Evolutionary conservation across 2,113 vertebrate species (phyloP).

Genomic region (Falco punctatus): DNA sequence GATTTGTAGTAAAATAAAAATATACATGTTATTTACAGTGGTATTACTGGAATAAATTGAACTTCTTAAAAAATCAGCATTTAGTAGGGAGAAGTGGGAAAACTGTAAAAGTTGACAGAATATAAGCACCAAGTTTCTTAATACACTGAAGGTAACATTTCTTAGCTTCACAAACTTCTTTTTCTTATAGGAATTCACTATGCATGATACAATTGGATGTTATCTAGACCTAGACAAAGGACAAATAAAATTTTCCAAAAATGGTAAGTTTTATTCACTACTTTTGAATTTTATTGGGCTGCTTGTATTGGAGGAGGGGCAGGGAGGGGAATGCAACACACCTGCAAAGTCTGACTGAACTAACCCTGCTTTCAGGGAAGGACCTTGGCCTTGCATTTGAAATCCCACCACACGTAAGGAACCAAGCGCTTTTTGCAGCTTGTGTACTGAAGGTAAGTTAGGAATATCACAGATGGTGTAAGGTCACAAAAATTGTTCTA

Average conservation of each 20-base stretch:
- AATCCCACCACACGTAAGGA: conserved; percentile 85
- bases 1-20: neutral
- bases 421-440: conserved; percentile 90
- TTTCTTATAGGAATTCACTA: conserved; percentile 90
- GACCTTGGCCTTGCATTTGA: conserved; percentile 95
- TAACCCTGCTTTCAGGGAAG: conserved; percentile 78
- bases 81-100: neutral
- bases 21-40: rapidly evolving
- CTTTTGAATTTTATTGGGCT: neutral
- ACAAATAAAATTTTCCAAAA: conserved; percentile 92
- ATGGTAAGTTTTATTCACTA: conserved; percentile 75
- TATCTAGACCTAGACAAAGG: conserved; percentile 88
- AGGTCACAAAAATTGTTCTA: neutral
- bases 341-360: neutral
- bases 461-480: neutral
- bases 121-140: neutral
- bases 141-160: neutral
- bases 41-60: neutral
- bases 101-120: neutral
- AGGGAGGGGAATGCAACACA: rapidly evolving
- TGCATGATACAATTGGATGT: conserved; percentile 96
- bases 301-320: neutral
- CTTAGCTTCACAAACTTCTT: neutral
- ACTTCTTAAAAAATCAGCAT: neutral
- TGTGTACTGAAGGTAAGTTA: conserved; percentile 94